Conservation (phyloP, 2,888 invertebrate species). For the Drosophila ezoana region DNA sequence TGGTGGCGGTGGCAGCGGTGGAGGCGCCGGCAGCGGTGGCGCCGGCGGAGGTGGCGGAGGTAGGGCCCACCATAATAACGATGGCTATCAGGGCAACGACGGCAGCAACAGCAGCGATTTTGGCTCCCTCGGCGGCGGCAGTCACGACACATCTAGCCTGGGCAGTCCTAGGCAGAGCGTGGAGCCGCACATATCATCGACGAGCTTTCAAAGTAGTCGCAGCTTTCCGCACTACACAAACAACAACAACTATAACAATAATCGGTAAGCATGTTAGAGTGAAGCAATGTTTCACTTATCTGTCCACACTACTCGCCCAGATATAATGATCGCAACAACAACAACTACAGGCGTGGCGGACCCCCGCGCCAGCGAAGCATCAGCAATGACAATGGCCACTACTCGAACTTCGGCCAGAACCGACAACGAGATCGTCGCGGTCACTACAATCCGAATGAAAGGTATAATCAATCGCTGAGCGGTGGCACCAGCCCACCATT, state of each 20-base stretch:
- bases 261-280: conserved; percentile 42
- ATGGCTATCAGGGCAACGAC: conserved; percentile 37
- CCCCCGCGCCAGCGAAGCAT: conserved; percentile 60
- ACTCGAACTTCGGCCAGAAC: conserved; percentile 80
- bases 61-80: conserved; percentile 13
- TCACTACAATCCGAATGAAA: conserved; percentile 67
- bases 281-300: not conserved
- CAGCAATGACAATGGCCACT: conserved; percentile 73
- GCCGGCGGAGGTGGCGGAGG: conserved; percentile 18
- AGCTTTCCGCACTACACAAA: conserved; percentile 52
- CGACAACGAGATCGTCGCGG: conserved; percentile 71
- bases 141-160: conserved; percentile 38
- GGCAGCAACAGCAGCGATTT: conserved; percentile 48
- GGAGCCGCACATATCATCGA: conserved; percentile 32
- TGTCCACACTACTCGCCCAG: not conserved
- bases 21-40: not conserved
- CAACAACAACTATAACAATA: conserved; percentile 28
- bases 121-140: conserved; percentile 36
- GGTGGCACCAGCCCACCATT: conserved; percentile 7
- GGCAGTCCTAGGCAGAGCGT: conserved; percentile 36
- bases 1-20: conserved; percentile 22
- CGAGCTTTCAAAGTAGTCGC: conserved; percentile 56
- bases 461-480: not conserved
- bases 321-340: conserved; percentile 20
- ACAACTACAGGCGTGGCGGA: conserved; percentile 52